Conservation (phyloP, 2,113 vertebrate genomes). For the Chloropsis cyanopogon region DNA sequence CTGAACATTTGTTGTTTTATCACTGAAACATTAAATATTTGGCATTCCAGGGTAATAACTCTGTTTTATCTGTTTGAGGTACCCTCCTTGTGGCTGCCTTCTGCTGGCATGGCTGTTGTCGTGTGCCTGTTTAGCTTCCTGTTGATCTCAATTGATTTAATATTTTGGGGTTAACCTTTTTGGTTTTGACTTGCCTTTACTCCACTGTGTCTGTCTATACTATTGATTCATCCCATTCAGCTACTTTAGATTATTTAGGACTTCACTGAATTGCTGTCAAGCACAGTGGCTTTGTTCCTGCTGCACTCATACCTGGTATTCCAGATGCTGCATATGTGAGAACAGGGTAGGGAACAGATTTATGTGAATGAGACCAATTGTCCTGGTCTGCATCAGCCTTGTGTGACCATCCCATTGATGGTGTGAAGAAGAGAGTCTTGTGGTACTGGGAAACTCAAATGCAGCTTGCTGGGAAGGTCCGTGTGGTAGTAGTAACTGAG, state of each 20-base stretch:
- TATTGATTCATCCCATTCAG: not conserved
- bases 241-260: not conserved
- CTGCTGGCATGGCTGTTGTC: not conserved
- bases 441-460: not conserved
- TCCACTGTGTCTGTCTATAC: not conserved
- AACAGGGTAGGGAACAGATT: not conserved
- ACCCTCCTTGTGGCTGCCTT: not conserved
- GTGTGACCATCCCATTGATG: not conserved
- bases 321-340: not conserved
- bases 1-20: slow-evolving; percentile 45
- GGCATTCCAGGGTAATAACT: slow-evolving; percentile 2
- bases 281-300: not conserved
- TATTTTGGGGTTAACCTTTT: not conserved
- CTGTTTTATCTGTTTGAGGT: not conserved
- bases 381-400: not conserved
- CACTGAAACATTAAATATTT: slow-evolving; percentile 13
- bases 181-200: not conserved
- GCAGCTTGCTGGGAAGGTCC: not conserved
- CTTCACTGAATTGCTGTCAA: not conserved
- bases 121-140: not conserved
- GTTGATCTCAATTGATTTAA: not conserved
- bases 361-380: not conserved
- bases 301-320: not conserved
- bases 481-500: accelerated
- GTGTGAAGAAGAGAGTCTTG: not conserved